Base-by-base conservation (phyloP, 2,797 vertebrate genomes). In the Setipinna tenuifilis region DNA sequence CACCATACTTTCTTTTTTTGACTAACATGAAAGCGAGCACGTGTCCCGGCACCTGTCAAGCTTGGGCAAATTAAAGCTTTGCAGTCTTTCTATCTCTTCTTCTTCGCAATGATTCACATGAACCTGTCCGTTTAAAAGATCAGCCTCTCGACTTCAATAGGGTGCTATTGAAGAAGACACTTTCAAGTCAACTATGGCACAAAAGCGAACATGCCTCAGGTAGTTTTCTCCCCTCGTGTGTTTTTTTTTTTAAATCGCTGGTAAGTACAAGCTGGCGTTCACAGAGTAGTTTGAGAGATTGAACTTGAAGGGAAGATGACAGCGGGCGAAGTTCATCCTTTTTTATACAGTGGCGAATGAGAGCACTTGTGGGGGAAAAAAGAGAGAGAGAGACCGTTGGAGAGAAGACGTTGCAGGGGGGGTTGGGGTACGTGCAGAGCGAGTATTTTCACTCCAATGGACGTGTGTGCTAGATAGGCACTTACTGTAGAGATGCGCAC, bases 281-380 rank as follows among this genome's bases (percentile, higher is more conserved):
- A 21, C 31, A 35, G 71, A 21, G 31, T 44, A 44, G 31, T 78
- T 41, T 78, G 71, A 78, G 71, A 78, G 71, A 78, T 78, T 78
- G 44, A 78, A 78, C 5, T 10, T 35, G 71, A 19, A 78, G 17
- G 14, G 35, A 41, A 78, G 16, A 78, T 78, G 71, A 78, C 35
- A 17, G 2, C 0, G 16, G 71, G 71, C 35, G 16, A 78, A 44
- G 71, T 44, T 44, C 35, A 78, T 7, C 31, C 41, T 14, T 3
- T 78, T 78, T 78, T 41, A 41, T 78, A 19, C 31, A 78, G 16
- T 21, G 71, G 71, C 71, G 44, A 44, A 78, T 0, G 9, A 44
- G 31, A 78, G 7, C 50, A 54, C 2, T 54, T 54, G 50, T 3
- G 2, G 50, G 14, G 50, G 50, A 9, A 14, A 10, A 48, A 7